Evolutionary conservation across 2,797 vertebrate species (phyloP).

Genomic region (Hyperoplus lanceolatus): DNA sequence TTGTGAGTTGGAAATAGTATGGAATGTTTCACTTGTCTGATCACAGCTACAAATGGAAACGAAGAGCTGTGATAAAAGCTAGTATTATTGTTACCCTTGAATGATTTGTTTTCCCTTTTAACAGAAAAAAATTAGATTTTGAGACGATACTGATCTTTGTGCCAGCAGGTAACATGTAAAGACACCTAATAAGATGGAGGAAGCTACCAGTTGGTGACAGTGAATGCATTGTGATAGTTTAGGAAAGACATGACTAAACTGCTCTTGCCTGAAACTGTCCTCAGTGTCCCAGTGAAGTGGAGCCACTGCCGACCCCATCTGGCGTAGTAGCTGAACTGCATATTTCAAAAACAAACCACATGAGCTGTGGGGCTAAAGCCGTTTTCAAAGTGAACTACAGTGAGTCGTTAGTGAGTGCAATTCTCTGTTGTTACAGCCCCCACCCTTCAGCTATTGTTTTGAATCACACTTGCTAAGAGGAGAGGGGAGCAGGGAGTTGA

Average conservation of each 20-base stretch:
- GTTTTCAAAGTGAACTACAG: constrained; percentile 35
- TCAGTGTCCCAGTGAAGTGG: background rate
- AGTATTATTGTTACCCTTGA: background rate
- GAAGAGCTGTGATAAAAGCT: background rate
- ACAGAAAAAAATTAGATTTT: background rate
- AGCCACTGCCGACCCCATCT: constrained; percentile 71
- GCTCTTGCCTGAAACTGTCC: constrained; percentile 17
- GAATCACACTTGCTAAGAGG: constrained; percentile 50
- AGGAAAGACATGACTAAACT: constrained; percentile 18
- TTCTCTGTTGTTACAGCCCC: constrained; percentile 56
- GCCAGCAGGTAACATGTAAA: background rate
- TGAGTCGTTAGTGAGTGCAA: constrained; percentile 39
- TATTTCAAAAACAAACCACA: background rate
- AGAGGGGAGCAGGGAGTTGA: constrained; percentile 20
- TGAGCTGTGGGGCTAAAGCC: background rate
- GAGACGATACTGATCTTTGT: background rate
- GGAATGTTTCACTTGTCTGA: background rate
- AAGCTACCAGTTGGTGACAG: constrained; percentile 17
- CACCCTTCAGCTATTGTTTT: constrained; percentile 71
- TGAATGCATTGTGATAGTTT: constrained; percentile 37
- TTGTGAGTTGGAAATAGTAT: background rate
- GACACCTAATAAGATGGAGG: constrained; percentile 5
- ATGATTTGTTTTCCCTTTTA: background rate
- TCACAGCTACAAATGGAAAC: background rate
- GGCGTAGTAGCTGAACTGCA: constrained; percentile 49